Conservation (phyloP, 1,140 invertebrate species). For the Pemphigus obesinymphae region DNA sequence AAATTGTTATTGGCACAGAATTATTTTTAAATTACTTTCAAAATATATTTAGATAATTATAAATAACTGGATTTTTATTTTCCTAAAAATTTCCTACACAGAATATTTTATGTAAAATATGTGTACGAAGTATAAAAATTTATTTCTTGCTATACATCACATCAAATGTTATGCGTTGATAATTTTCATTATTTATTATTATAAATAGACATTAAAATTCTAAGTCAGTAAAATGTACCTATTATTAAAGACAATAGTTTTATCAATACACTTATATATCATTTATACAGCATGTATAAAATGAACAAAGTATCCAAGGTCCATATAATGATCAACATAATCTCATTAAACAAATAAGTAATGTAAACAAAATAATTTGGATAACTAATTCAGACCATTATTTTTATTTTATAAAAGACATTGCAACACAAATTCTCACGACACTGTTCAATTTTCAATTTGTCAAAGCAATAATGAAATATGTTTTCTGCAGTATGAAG, state of each 20-base stretch:
- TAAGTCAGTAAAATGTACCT: neutral
- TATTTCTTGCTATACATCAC: neutral
- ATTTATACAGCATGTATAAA: neutral
- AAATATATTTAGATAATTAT: no score
- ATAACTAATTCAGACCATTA: neutral
- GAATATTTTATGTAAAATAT: no score
- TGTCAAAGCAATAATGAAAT: neutral
- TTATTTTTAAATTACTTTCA: no score
- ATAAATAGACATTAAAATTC: neutral
- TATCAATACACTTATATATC: neutral
- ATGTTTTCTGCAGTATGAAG: neutral
- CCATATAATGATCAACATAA: constrained; percentile 5
- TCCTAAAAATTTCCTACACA: no score
- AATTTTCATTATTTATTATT: no score
- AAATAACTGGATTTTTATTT: no score
- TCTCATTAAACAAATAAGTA: constrained; percentile 4
- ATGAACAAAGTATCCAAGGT: neutral
- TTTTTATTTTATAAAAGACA: constrained; percentile 9
- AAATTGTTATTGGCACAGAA: no score
- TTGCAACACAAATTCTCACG: neutral
- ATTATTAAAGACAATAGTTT: neutral
- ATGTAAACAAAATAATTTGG: neutral
- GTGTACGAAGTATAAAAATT: neutral
- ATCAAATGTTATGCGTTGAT: no score
- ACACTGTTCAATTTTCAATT: neutral